Evolutionary conservation across 2,113 vertebrate genomes (phyloP).

Genomic region (Rafetus swinhoei): DNA sequence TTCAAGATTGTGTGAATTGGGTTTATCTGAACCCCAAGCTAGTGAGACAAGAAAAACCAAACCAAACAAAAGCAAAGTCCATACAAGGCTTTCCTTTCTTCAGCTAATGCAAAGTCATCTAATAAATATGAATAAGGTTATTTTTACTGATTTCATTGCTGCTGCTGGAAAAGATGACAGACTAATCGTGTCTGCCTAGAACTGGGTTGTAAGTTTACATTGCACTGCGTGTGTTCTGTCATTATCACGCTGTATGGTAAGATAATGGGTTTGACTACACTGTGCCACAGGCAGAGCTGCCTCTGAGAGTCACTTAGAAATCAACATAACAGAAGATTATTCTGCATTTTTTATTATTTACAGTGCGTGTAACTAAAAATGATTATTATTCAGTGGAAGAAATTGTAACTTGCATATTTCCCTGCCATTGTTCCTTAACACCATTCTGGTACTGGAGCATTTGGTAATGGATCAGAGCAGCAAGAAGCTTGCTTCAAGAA

Average conservation of each 20-base stretch:
- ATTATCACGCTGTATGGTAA: constrained; percentile 51
- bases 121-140: constrained; percentile 53
- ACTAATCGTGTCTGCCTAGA: constrained; percentile 67
- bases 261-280: constrained; percentile 70
- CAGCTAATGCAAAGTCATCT: constrained; percentile 33
- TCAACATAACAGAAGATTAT: constrained; percentile 53
- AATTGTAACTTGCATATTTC: neutral
- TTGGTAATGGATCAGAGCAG: constrained; percentile 8
- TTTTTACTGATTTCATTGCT: constrained; percentile 30
- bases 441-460: neutral
- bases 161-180: constrained; percentile 62
- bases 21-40: constrained; percentile 11
- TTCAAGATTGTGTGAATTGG: constrained; percentile 1
- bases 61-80: constrained; percentile 22
- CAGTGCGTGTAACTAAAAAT: constrained; percentile 30
- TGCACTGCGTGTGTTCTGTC: constrained; percentile 67
- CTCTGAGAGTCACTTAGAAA: constrained; percentile 74
- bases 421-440: neutral
- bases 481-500: constrained; percentile 21
- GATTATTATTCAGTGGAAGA: constrained; percentile 25
- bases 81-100: neutral
- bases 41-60: constrained; percentile 28
- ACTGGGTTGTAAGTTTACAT: constrained; percentile 70
- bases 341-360: constrained; percentile 49
- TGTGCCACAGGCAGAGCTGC: constrained; percentile 61